Conservation (phyloP, 2,113 vertebrate genomes). For the Sapajus apella region DNA sequence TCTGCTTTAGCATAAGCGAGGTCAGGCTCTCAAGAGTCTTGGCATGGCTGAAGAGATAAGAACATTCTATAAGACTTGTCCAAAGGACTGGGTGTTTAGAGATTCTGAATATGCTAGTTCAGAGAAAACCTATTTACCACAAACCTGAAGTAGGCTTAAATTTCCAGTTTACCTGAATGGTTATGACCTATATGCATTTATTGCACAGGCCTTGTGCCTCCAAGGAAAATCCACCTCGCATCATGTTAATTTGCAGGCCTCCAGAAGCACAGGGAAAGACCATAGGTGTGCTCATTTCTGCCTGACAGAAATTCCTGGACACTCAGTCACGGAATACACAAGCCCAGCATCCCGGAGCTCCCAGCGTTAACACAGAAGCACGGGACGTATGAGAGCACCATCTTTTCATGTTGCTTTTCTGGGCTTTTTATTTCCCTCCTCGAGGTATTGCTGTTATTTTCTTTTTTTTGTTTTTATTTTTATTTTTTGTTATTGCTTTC, state of each 20-base stretch:
- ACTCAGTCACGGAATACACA: no score
- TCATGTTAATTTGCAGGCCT: conserved; percentile 84
- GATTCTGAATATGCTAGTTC: neutral
- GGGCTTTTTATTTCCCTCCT: neutral
- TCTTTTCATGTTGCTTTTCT: neutral
- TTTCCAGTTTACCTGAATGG: neutral
- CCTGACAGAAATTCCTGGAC: no score
- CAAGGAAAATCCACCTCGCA: conserved; percentile 87
- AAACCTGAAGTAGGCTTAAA: neutral
- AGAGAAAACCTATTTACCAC: neutral
- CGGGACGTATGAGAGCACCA: neutral
- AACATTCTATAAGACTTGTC: neutral
- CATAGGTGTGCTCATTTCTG: no score
- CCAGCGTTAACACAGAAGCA: no score
- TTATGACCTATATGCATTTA: conserved; percentile 86
- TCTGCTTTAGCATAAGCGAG: neutral
- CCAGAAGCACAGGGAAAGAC: no score
- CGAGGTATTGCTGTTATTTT: neutral
- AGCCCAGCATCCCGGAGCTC: no score
- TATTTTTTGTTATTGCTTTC: neutral
- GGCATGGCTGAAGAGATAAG: conserved; percentile 18
- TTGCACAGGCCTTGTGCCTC: conserved; percentile 93
- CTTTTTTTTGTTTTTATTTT: neutral
- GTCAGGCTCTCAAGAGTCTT: no score
- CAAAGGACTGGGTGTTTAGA: neutral